Percentiles rank a stretch among this genome's conserved stretches.
Conservation (phyloP, 2,113 vertebrate species). For the Puma concolor region DNA sequence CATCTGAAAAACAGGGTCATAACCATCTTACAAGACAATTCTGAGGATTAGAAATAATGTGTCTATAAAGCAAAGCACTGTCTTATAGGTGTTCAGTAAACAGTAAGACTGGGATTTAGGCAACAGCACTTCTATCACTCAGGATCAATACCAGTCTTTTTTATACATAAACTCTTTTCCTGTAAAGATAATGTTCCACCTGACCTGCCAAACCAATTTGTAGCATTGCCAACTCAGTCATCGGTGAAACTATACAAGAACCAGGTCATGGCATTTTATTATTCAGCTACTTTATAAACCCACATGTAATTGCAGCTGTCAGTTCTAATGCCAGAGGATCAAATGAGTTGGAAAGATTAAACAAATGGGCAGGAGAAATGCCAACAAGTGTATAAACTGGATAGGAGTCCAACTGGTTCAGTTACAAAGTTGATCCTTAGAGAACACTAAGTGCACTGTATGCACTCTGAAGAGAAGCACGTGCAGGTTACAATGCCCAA, state of each 20-base stretch:
- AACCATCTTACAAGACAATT: not conserved
- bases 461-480: not conserved
- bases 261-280: not conserved
- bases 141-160: not conserved
- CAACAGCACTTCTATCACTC: not conserved
- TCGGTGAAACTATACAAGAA: not conserved
- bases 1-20: not conserved
- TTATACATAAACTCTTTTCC: not conserved
- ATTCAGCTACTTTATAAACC: not conserved
- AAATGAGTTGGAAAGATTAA: conserved; percentile 26
- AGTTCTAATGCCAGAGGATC: not conserved
- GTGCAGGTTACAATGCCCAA: not conserved
- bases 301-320: conserved; percentile 19
- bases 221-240: not conserved
- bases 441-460: not conserved
- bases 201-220: not conserved
- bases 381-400: not conserved
- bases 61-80: not conserved
- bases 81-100: not conserved
- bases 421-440: not conserved
- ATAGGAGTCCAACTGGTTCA: not conserved
- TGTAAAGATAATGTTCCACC: not conserved
- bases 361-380: not conserved
- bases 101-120: not conserved
- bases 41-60: not conserved